Evolutionary conservation across 2,113 vertebrate species (phyloP).

Genomic region (Osmerus eperlanus): DNA sequence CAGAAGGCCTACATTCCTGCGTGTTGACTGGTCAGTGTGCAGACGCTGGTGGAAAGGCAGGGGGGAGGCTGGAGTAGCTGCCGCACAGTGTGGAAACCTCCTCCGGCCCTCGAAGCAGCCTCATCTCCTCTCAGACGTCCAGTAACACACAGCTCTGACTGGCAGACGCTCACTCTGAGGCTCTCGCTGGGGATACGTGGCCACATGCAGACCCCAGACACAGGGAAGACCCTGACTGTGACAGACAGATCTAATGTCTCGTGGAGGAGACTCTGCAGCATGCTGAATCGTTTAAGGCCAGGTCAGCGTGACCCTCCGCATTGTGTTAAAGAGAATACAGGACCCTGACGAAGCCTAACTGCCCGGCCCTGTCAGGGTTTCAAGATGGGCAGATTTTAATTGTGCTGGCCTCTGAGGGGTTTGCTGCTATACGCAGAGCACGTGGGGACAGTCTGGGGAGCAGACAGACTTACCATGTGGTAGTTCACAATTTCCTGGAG

Average conservation of each 20-base stretch:
- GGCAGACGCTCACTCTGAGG: conserved; percentile 1
- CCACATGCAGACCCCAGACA: conserved; percentile 3
- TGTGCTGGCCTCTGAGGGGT: conserved; percentile 1
- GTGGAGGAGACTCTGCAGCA: conserved; percentile 12
- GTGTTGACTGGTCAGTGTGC: no score
- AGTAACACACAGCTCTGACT: neutral
- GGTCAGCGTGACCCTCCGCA: conserved; percentile 15
- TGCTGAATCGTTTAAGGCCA: conserved; percentile 11
- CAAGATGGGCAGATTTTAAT: conserved; percentile 24
- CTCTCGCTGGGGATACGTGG: neutral
- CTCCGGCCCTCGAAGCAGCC: neutral
- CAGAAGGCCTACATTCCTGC: no score
- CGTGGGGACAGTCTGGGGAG: conserved; percentile 12
- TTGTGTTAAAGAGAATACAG: neutral
- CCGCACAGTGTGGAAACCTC: neutral
- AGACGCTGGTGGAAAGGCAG: neutral
- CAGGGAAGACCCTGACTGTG: neutral
- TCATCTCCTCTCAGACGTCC: no score
- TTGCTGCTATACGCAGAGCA: conserved; percentile 1
- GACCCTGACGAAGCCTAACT: conserved; percentile 7
- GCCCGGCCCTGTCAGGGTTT: conserved; percentile 19
- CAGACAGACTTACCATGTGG: conserved; percentile 83
- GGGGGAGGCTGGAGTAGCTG: neutral
- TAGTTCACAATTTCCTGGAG: conserved; percentile 98
- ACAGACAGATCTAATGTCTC: conserved; percentile 10